Evolutionary conservation across 2,888 invertebrate species (phyloP).

Genomic region (Nysson spinosus): DNA sequence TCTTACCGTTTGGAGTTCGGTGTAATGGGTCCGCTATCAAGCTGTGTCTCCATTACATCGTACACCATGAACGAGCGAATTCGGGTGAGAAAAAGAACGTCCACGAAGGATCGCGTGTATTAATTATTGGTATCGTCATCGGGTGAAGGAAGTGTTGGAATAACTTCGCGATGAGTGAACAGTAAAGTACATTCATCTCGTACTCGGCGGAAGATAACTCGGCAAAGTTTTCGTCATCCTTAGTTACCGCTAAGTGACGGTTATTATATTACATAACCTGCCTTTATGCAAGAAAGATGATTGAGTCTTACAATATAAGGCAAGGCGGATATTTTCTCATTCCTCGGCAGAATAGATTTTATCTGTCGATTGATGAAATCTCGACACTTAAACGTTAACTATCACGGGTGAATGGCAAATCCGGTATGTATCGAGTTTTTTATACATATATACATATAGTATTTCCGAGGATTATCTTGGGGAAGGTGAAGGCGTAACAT

Average conservation of each 20-base stretch:
- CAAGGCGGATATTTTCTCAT: constrained; percentile 35
- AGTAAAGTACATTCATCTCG: constrained; percentile 7
- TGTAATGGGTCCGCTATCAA: constrained; percentile 48
- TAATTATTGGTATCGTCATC: constrained; percentile 50
- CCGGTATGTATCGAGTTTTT: too few relatives aligned
- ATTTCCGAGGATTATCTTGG: neutral
- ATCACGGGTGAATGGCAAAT: constrained; percentile 28
- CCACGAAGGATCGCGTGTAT: constrained; percentile 21
- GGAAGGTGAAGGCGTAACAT: constrained; percentile 4
- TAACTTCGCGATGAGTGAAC: neutral
- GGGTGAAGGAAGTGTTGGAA: constrained; percentile 6
- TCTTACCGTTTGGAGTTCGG: constrained; percentile 32
- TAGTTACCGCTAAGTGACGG: too few relatives aligned
- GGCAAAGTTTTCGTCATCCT: constrained; percentile 3
- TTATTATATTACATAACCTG: too few relatives aligned
- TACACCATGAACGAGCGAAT: constrained; percentile 19
- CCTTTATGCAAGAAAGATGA: constrained; percentile 35
- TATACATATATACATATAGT: too few relatives aligned
- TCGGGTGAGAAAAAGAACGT: constrained; percentile 2
- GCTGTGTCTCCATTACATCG: constrained; percentile 21
- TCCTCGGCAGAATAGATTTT: constrained; percentile 24
- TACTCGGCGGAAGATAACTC: constrained; percentile 10
- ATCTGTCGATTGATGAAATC: constrained; percentile 39
- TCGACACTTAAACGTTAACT: constrained; percentile 31
- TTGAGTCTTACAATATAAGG: constrained; percentile 30